Base-by-base conservation (phyloP, 2,888 invertebrate species). In the Eupithecia pulchellata region DNA sequence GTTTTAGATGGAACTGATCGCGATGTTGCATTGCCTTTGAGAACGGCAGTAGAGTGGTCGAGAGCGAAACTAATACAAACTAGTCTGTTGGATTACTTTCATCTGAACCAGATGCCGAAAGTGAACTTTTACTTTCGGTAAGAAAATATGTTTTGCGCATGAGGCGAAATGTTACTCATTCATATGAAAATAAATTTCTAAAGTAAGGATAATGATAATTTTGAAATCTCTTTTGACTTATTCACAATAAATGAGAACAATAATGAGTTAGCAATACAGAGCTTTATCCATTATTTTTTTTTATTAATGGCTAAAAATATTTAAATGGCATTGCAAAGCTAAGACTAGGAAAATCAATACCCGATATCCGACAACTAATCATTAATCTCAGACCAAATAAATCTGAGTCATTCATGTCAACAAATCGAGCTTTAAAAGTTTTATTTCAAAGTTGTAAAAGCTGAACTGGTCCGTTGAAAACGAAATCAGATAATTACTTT, bases 111-210 rank as follows among this genome's bases (percentile, higher is more conserved):
- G 88, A 89, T 85, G 86, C 91, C 89, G 91, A 92, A 92, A 92
- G 91, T 85, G 76, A 85, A 91, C 93, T 93, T 91, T 93, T 93
- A 93, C 93, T 93, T 91, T 92, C 91, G 77, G 77, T 84, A 86
- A 78, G 85, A 86, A 86, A 87, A 86, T 76, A 84, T 82, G 64
- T 64, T 68, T 64, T 29, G 55, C 36, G 42, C 62, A 71, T 63
- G 68, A 75, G 70, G 58, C 58, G 32, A 36, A 47, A 30, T 58
- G 9, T 17, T n/a, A n/a, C 17, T 6, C 14, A 20, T 13, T 25
- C 25, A 25, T 52, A 52, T 20, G 1, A 47, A 47, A 47, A 52
- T 25, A 13, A 20, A 52, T 47, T 20, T 11, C 11, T 25, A 25
- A 20, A 13, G 11, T 25, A 25, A 25, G 4, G 2, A 13, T 13